A percentile compares a stretch with the other conserved stretches of the same genome.
phyloP scores from a whole-genome alignment of 2,888 invertebrate genomes.

The Hecatera dysodea region DNA sequence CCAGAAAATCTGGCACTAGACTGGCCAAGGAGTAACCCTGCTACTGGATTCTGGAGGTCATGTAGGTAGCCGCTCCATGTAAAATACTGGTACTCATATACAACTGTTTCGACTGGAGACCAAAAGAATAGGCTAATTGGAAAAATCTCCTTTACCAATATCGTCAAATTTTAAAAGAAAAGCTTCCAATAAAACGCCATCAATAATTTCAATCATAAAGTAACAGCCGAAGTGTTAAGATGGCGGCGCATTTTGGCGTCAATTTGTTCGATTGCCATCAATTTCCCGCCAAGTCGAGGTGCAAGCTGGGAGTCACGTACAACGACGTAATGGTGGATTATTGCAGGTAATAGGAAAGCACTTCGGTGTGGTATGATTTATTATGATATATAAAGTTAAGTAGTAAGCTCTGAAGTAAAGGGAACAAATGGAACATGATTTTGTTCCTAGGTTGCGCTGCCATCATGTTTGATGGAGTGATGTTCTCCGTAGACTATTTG shows the following conservation, averaged over 20 bases:
- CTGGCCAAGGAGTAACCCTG: too few species aligned
- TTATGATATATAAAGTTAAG: conserved; percentile 19
- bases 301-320: conserved; percentile 58
- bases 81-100: too few species aligned
- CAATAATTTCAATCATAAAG: conserved; percentile 50
- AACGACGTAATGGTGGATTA: conserved; percentile 59
- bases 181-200: conserved; percentile 37
- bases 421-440: not conserved
- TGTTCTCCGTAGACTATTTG: not conserved
- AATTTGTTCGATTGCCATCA: conserved; percentile 62
- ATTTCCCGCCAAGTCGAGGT: conserved; percentile 61
- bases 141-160: not conserved
- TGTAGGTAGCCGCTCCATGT: too few species aligned
- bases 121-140: rapidly evolving
- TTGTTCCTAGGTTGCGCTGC: too few species aligned
- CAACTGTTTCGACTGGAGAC: too few species aligned
- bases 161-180: not conserved
- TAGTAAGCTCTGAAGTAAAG: not conserved
- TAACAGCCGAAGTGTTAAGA: conserved; percentile 57
- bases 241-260: conserved; percentile 46
- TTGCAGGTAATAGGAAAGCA: conserved; percentile 66
- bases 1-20: too few species aligned
- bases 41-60: too few species aligned
- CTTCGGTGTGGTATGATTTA: conserved; percentile 59
- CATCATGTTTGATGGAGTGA: not conserved